Conservation (phyloP, 2,113 vertebrate genomes). For the Oryzias melastigma region DNA sequence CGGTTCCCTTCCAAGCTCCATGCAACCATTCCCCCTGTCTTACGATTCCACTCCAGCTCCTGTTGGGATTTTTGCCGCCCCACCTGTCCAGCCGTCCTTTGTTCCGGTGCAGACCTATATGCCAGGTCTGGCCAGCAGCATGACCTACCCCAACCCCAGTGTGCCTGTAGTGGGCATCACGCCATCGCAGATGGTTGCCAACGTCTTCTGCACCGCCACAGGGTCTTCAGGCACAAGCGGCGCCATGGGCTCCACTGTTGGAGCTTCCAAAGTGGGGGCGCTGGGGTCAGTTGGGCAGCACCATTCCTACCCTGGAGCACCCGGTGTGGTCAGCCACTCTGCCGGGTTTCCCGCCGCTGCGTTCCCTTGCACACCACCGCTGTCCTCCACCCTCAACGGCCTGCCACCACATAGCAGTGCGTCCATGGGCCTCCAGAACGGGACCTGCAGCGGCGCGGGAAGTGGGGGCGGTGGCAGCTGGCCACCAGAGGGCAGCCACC, state of each 20-base stretch:
- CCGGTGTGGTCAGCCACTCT: constrained; percentile 34
- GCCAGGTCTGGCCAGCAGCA: constrained; percentile 79
- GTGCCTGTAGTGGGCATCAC: constrained; percentile 91
- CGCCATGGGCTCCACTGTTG: constrained; percentile 61
- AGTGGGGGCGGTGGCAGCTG: constrained; percentile 69
- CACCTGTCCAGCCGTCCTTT: constrained; percentile 81
- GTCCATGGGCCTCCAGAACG: constrained; percentile 72
- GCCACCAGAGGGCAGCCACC: constrained; percentile 80
- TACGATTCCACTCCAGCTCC: constrained; percentile 76
- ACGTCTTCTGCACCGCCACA: constrained; percentile 87
- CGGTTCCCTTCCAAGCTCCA: constrained; percentile 74
- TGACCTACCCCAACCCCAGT: constrained; percentile 81
- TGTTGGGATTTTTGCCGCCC: constrained; percentile 77
- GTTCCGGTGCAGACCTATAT: constrained; percentile 81
- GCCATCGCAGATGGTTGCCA: constrained; percentile 93
- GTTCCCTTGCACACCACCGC: constrained; percentile 53
- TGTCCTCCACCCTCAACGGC: constrained; percentile 66
- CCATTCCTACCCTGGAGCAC: constrained; percentile 55
- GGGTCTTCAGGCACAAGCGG: constrained; percentile 63
- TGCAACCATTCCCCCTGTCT: constrained; percentile 82
- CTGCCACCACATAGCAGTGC: constrained; percentile 44
- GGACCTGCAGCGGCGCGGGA: constrained; percentile 46
- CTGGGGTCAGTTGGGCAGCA: constrained; percentile 42
- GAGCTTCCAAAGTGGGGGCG: constrained; percentile 71
- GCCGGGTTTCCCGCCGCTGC: constrained; percentile 60